These are phyloP conservation scores for Eupsilia transversa DNA, from an alignment of 2,888 invertebrate species.

Conservation along the genomic window DNA sequence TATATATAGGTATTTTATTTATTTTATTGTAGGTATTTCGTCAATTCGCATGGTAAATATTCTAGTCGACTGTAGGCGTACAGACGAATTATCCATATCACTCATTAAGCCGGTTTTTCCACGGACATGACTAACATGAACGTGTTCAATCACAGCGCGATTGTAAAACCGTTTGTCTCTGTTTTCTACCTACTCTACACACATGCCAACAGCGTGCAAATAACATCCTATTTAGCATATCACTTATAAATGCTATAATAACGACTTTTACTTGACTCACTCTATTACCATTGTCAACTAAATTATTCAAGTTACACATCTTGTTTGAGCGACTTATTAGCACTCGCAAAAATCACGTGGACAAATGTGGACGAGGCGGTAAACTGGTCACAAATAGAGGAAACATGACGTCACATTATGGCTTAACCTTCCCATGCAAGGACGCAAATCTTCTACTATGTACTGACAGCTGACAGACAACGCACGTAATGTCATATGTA, in stretches of 20 bases:
- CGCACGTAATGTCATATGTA: too few species aligned
- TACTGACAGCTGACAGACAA: not conserved
- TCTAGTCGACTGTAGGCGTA: not conserved
- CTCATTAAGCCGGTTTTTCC: not conserved
- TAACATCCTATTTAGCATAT: slow-evolving; percentile 43
- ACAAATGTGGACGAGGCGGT: not conserved
- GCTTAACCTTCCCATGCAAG: not conserved
- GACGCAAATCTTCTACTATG: not conserved
- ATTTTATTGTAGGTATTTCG: not conserved
- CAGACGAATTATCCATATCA: not conserved
- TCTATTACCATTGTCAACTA: slow-evolving; percentile 34
- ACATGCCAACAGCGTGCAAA: slow-evolving; percentile 12
- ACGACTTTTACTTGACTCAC: slow-evolving; percentile 23
- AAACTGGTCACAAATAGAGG: not conserved
- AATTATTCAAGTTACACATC: slow-evolving; percentile 43
- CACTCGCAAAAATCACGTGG: not conserved
- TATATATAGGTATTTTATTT: too few species aligned
- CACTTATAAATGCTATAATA: slow-evolving; percentile 43
- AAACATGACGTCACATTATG: not conserved
- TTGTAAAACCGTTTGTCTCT: not conserved
- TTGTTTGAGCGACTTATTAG: not conserved
- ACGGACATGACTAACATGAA: not conserved
- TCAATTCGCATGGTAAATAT: not conserved
- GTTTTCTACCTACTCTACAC: not conserved
- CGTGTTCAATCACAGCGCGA: not conserved